Conservation (phyloP, 2,113 vertebrate species). For the Hystrix brachyura region DNA sequence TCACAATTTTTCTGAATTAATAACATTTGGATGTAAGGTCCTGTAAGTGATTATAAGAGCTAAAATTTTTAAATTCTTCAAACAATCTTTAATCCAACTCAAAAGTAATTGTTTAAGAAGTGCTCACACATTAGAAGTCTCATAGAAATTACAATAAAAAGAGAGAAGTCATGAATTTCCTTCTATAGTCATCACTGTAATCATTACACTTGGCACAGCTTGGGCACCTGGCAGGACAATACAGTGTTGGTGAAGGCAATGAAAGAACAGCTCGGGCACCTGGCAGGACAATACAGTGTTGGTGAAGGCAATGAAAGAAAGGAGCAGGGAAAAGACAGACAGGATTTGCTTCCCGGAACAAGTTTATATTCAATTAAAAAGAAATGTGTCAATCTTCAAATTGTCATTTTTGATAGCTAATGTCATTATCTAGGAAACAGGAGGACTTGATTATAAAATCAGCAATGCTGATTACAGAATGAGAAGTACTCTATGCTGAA, state of each 20-base stretch:
- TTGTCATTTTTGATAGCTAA: constrained; percentile 57
- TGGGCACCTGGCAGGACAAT: neutral
- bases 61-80: neutral
- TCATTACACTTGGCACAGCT: neutral
- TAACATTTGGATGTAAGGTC: neutral
- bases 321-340: neutral
- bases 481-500: constrained; percentile 70
- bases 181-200: neutral
- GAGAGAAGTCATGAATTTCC: neutral
- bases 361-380: constrained; percentile 60
- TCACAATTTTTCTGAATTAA: neutral
- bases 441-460: constrained; percentile 80
- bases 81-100: constrained; percentile 30
- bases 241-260: neutral
- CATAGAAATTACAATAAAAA: neutral
- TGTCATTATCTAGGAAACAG: constrained; percentile 63
- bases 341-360: neutral
- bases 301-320: neutral
- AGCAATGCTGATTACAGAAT: constrained; percentile 74
- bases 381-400: constrained; percentile 48
- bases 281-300: neutral
- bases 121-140: neutral
- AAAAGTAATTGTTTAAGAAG: neutral
- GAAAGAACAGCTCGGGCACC: neutral
- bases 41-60: neutral